These are phyloP conservation scores for Drosophila suboccidentalis DNA, from an alignment of 2,888 invertebrate genomes.

Conservation along the genomic window DNA sequence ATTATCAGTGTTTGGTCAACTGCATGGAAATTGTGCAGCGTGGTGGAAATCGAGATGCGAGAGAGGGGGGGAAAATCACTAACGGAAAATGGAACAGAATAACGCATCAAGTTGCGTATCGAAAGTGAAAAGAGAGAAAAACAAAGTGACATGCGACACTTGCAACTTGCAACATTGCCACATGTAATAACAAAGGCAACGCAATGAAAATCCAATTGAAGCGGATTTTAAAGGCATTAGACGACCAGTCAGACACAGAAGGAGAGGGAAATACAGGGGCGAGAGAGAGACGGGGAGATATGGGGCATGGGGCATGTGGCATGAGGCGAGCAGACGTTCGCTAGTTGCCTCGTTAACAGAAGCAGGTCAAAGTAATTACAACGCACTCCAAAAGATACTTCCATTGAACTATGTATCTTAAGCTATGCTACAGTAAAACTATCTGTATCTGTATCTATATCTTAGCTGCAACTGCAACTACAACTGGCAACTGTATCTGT, in stretches of 20 bases:
- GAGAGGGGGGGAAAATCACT: slow-evolving; percentile 11
- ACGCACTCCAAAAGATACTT: slow-evolving; percentile 37
- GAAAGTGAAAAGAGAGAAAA: slow-evolving; percentile 62
- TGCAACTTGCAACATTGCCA: slow-evolving; percentile 14
- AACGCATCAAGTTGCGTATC: slow-evolving; percentile 71
- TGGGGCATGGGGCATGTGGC: slow-evolving; percentile 13
- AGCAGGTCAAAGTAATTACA: slow-evolving; percentile 82
- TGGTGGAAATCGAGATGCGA: slow-evolving; percentile 36
- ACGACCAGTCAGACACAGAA: slow-evolving; percentile 15
- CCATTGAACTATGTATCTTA: slow-evolving; percentile 14
- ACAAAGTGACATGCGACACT: slow-evolving; percentile 59
- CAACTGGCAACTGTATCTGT: slow-evolving; percentile 16
- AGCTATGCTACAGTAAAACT: slow-evolving; percentile 14
- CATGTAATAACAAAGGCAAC: slow-evolving; percentile 17
- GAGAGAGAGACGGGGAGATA: background rate
- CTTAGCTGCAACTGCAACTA: slow-evolving; percentile 7
- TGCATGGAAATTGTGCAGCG: slow-evolving; percentile 56
- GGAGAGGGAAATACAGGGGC: background rate
- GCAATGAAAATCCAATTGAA: slow-evolving; percentile 73
- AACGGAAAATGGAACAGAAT: slow-evolving; percentile 26
- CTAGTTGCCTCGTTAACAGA: slow-evolving; percentile 50
- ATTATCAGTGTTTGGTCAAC: slow-evolving; percentile 56
- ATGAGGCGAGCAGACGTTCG: slow-evolving; percentile 24
- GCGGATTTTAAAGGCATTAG: slow-evolving; percentile 75
- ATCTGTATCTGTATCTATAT: slow-evolving; percentile 23